These are phyloP conservation scores for Plagodis dolabraria DNA, from an alignment of 2,888 invertebrate genomes.

Conservation along the genomic window DNA sequence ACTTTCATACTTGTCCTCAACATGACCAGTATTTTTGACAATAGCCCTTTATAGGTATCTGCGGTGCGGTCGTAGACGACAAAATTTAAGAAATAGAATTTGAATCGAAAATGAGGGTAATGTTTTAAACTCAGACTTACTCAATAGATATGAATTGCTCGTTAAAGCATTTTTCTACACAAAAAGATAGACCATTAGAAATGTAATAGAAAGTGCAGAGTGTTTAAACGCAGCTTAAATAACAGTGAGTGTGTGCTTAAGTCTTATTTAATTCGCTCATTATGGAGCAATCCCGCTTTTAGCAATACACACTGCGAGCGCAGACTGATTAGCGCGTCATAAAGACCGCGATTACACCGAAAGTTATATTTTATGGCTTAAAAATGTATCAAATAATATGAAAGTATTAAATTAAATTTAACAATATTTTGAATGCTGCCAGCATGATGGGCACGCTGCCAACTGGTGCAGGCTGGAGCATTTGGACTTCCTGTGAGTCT, in stretches of 20 bases:
- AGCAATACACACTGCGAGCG: conserved; percentile 42
- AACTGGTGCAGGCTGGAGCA: too few relatives aligned
- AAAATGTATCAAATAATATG: neutral
- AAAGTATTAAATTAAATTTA: too few relatives aligned
- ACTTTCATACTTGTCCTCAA: too few relatives aligned
- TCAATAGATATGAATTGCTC: conserved; percentile 25
- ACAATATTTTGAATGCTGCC: too few relatives aligned
- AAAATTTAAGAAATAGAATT: too few relatives aligned
- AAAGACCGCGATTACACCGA: conserved; percentile 25
- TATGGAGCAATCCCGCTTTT: conserved; percentile 57
- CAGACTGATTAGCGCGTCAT: conserved; percentile 46
- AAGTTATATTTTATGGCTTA: neutral
- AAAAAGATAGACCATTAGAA: conserved; percentile 42
- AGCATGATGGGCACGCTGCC: too few relatives aligned
- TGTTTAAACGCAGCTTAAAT: conserved; percentile 1
- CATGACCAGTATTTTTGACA: too few relatives aligned
- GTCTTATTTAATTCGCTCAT: conserved; percentile 53
- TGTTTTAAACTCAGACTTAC: neutral
- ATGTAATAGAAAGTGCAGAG: conserved; percentile 51
- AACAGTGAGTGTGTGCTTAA: conserved; percentile 18
- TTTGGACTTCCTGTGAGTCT: too few relatives aligned
- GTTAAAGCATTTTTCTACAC: conserved; percentile 11
- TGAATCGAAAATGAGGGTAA: neutral
- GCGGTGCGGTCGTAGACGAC: too few relatives aligned
- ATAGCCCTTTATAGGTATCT: too few relatives aligned